Evolutionary conservation across 2,797 vertebrate species (phyloP), one percentile per base, ranked within the genome.

Genomic region (Ctenosaura bakeri): DNA sequence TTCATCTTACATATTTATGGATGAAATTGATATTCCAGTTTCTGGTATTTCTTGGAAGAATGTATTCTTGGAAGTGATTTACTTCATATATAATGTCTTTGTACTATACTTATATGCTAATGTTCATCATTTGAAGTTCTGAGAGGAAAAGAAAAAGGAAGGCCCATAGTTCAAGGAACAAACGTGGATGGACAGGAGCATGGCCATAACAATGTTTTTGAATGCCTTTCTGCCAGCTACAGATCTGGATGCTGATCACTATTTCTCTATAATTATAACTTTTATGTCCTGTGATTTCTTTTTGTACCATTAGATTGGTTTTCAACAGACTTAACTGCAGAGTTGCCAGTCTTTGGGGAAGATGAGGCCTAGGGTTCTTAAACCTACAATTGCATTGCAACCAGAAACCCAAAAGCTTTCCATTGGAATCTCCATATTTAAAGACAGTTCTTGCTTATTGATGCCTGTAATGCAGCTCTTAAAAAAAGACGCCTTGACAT

Each of bases 241-340:
- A 35, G 13, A 80, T 46, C 26, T 62, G 26, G 13, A 7, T 46
- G 42, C 4, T 46, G 42, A 46, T 46, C 42, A 46, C 42, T 38
- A 71, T 88, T 80, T 88, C 24, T n/a, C n/a, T 76, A 14, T 59
- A 76, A 59, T 42, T 77, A 46, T 86, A 59, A 76, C 22, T 26
- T 86, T 85, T 46, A 62, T 85, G 32, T 78, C 54, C 35, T 59
- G 4, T 77, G 22, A 76, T 76, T 13, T 20, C 29, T 66, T 20
- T 1, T n/a, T 78, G 24, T 78, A 79, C 59, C 54, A 87, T 64
- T 42, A 64, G 24, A 64, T 78, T 38, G 77, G 32, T 42, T 59
- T 59, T 59, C 73, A 86, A 38, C 42, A n/a, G 74, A 35, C 35
- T 86, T 74, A 74, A 74, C 26, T 74, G 69, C 26, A 38, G 71